A percentile compares a stretch with the other conserved stretches of the same genome.
Conservation (phyloP, 1,140 invertebrate genomes). For the Heliconius eleuchia region DNA sequence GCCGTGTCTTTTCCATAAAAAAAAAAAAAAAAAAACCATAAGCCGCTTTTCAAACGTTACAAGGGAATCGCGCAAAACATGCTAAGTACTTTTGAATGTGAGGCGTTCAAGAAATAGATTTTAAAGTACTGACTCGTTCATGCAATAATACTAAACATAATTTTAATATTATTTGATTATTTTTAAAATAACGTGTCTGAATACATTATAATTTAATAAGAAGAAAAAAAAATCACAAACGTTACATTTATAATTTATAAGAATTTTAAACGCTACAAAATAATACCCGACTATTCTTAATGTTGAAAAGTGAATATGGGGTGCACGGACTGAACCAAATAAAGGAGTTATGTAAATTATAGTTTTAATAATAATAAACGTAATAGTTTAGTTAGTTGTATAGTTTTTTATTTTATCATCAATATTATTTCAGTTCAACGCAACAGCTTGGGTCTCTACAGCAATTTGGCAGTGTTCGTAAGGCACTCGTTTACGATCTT, state of each 20-base stretch:
- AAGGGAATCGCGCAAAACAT: constrained; percentile 26
- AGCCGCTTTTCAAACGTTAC: constrained; percentile 32
- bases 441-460: constrained; percentile 4
- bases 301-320: too few relatives aligned
- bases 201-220: too few relatives aligned
- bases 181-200: not conserved
- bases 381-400: not conserved
- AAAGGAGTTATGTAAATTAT: too few relatives aligned
- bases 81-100: constrained; percentile 15
- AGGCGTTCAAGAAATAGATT: constrained; percentile 22
- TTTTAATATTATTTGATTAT: not conserved
- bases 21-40: too few relatives aligned
- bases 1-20: too few relatives aligned
- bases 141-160: not conserved
- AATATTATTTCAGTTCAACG: constrained; percentile 15
- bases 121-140: constrained; percentile 15
- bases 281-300: too few relatives aligned
- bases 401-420: constrained; percentile 18
- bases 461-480: constrained; percentile 8
- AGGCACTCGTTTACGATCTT: constrained; percentile 28
- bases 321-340: too few relatives aligned
- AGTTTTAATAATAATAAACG: not conserved
- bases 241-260: too few relatives aligned
- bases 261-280: too few relatives aligned
- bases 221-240: too few relatives aligned